Conservation (phyloP, 2,113 vertebrate genomes). For the Aldabrachelys gigantea region DNA sequence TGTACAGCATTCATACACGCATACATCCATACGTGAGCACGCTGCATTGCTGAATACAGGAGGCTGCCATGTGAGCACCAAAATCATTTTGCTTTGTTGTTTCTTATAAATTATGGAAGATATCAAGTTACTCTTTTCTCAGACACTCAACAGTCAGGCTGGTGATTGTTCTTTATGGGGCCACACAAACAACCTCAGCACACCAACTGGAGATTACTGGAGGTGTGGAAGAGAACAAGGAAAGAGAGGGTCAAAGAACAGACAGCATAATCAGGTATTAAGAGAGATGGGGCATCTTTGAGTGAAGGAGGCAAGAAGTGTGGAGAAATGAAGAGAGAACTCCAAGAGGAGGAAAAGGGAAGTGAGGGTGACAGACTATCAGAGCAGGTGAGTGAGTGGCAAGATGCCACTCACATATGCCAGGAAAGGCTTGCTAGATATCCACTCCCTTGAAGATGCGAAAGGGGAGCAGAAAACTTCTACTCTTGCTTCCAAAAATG, state of each 20-base stretch:
- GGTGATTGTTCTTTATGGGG: neutral
- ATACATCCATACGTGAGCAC: fast-evolving
- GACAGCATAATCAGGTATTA: neutral
- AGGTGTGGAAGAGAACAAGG: too few species aligned
- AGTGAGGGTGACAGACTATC: neutral
- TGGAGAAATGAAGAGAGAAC: neutral
- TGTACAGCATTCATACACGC: neutral
- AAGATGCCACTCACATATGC: neutral
- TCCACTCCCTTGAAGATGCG: neutral
- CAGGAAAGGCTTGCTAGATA: neutral
- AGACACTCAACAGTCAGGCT: neutral
- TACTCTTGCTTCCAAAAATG: neutral
- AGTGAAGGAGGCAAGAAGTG: neutral
- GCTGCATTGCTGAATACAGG: neutral
- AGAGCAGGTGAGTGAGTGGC: neutral
- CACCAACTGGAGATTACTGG: neutral
- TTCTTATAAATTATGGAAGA: neutral
- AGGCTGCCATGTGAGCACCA: neutral
- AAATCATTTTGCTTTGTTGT: neutral
- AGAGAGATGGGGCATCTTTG: neutral
- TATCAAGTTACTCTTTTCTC: neutral
- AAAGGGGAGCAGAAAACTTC: neutral
- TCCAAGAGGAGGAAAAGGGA: neutral
- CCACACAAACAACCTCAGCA: neutral
- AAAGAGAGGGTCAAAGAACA: neutral